Base-by-base conservation (phyloP, 2,113 vertebrate genomes). In the Steatornis caripensis region DNA sequence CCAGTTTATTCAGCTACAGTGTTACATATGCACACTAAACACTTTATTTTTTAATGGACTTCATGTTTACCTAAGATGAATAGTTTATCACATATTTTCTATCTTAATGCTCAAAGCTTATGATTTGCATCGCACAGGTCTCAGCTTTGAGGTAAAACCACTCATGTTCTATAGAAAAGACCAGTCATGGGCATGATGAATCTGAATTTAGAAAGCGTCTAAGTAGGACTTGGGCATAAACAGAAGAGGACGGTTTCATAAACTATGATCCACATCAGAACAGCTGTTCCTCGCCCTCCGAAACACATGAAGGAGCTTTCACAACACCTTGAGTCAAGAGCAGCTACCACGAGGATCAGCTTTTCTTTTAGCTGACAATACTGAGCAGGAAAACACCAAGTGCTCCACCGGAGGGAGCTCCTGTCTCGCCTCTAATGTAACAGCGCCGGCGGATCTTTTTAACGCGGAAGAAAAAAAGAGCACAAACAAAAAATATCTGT, bases 361-460 rank as follows among this genome's bases (percentile, higher is more conserved):
- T 37, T 64, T 24, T 34, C 62, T 69, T 24, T 3, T 4, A 23
- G 71, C 57, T 32, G 62, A 11, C 27, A 32, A 45, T 0, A 34
- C 36, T 1, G 24, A 46, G 64, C 74, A 61, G 68, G 15, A 49
- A 60, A 51, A 75, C n/a, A 84, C 5, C 58, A 14, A 32, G 27
- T 5, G 29, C 62, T 70, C 86, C 97, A 78, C 76, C 49, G 94
- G 95, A 68, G 94, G 95, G 96, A 83, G 91, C 89, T 61, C 24
- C 26, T 16, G 74, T n/a, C 39, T 64, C 53, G 2, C 75, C 17
- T 49, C 4, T 70, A 65, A 19, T 8, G 49, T 11, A 45, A 58
- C 41, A 0, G 15, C 41, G 36, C 16, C 2, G 1, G 27, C 1
- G 2, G 24, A 39, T n/a, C 8, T 55, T 70, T 36, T 17, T 5